phyloP scores from a whole-genome alignment of 2,888 invertebrate genomes.

The Tachina fera region DNA sequence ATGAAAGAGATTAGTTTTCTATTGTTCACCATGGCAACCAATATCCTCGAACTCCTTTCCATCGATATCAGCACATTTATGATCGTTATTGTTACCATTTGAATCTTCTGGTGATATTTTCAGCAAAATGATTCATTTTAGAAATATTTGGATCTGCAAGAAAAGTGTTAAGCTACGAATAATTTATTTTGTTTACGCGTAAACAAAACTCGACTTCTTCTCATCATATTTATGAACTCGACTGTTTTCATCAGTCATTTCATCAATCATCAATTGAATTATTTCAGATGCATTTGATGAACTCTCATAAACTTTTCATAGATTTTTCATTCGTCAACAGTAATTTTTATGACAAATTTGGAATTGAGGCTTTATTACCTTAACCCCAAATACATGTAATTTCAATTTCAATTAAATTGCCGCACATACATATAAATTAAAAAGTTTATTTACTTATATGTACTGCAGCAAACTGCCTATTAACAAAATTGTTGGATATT shows the following conservation, averaged over 20 bases:
- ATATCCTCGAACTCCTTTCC: too few species aligned
- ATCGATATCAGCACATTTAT: too few species aligned
- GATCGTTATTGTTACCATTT: too few species aligned
- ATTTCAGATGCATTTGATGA: not conserved
- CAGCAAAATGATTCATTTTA: too few species aligned
- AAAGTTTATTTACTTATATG: conserved; percentile 17
- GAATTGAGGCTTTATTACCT: not conserved
- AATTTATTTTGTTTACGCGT: too few species aligned
- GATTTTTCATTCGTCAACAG: not conserved
- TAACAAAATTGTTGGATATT: conserved; percentile 2
- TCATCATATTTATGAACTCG: not conserved
- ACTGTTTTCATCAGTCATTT: not conserved
- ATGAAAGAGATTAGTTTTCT: too few species aligned
- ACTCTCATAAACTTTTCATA: not conserved
- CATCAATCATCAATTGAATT: not conserved
- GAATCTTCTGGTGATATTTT: too few species aligned
- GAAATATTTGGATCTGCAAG: too few species aligned
- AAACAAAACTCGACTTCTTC: not conserved
- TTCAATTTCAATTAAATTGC: not conserved
- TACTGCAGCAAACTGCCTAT: not conserved
- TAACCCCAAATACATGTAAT: not conserved
- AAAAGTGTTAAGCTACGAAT: too few species aligned
- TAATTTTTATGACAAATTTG: not conserved
- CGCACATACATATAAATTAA: conserved; percentile 12
- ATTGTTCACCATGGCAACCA: too few species aligned